These are phyloP conservation scores for Pachycephus smyrnensis DNA, from an alignment of 2,888 invertebrate genomes.

Conservation along the genomic window DNA sequence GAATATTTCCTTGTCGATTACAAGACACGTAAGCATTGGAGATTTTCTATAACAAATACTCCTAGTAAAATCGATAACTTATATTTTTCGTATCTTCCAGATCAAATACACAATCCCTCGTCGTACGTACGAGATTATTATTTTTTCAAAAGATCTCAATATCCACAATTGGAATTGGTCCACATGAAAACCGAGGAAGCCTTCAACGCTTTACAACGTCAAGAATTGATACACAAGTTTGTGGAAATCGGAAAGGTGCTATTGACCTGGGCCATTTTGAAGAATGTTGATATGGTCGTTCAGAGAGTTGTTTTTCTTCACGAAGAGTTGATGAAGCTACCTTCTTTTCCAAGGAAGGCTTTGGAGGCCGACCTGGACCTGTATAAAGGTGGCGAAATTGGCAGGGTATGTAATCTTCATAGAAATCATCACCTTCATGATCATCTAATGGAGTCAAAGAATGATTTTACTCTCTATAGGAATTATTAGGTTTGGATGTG, in stretches of 20 bases:
- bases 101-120: conserved; percentile 95
- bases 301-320: conserved; percentile 98
- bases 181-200: conserved; percentile 95
- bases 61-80: background rate
- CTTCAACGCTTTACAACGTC: conserved; percentile 87
- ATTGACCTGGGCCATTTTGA: conserved; percentile 90
- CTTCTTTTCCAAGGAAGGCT: conserved; percentile 98
- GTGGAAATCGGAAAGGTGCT: conserved; percentile 97
- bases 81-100: conserved; percentile 68
- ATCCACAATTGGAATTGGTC: conserved; percentile 94
- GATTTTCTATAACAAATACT: background rate
- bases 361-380: conserved; percentile 95
- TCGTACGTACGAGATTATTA: conserved; percentile 94
- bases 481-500: conserved; percentile 92
- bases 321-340: conserved; percentile 98
- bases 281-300: conserved; percentile 95
- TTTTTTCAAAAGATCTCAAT: conserved; percentile 91
- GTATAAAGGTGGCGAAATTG: conserved; percentile 89
- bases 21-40: conserved; percentile 86
- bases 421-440: background rate
- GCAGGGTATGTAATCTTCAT: conserved; percentile 72
- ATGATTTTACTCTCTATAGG: conserved; percentile 66
- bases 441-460: background rate
- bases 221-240: conserved; percentile 93
- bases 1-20: conserved; percentile 97